Evolutionary conservation across 2,888 invertebrate genomes (phyloP), one percentile per base, ranked within the genome.

Genomic region (Drosophila pullipes): DNA sequence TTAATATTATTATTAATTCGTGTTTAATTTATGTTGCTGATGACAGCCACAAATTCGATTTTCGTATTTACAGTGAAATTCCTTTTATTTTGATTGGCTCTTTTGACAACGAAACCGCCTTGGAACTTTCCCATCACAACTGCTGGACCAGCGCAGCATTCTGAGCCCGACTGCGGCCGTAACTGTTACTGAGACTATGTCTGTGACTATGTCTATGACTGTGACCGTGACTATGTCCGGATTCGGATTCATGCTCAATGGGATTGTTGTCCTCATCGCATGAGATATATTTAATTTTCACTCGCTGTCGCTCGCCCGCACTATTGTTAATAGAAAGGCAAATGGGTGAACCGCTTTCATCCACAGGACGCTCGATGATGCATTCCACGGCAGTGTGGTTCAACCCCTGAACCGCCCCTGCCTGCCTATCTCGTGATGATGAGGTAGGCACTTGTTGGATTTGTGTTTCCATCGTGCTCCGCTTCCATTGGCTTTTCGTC

Each of bases 381-480:
- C 88, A 88, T 65, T 91, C 90, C 1, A 89, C 81, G 18, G 78
- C 76, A 22, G 74, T 63, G 53, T 74, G 69, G 37, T 60, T 71
- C 18, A 75, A 22, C 2, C 69, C 49, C 58, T 69, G 71, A 52
- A 60, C 37, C 10, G 49, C 28, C 13, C 55, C 37, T 3, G 61
- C 58, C 18, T 72, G 73, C 41, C 84, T 65, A 7, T 81, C 81
- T 0, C 77, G 71, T n/a, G 72, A 64, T 28, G 78, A 69, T 35
- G 76, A 69, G 22, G 54, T 74, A 5, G 84, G 83, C 11, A 83
- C 85, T 60, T 89, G 85, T 49, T 92, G 92, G 58, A 93, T 91
- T 76, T 93, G 93, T 3, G 93, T 93, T 70, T 93, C 93, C 82
- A 93, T 92, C 25, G 93, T 93, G 77, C 93, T 93, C 57, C 93